phyloP scores from a whole-genome alignment of 2,797 vertebrate genomes.

The Artibeus lituratus region DNA sequence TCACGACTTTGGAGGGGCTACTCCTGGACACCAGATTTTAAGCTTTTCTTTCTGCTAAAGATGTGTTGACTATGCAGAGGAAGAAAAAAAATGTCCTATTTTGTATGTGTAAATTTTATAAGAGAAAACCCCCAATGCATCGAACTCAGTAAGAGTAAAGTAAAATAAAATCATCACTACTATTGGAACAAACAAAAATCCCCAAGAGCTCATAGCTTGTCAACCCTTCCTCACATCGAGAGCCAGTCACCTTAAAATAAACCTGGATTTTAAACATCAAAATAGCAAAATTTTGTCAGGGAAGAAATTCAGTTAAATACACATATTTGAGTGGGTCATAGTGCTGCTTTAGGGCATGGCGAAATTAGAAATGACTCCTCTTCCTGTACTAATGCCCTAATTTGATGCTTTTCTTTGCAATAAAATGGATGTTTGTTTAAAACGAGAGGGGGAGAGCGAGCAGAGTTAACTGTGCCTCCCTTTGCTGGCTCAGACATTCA shows the following conservation, averaged over 20 bases:
- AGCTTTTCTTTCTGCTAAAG: not conserved
- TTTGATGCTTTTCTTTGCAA: not conserved
- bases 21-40: not conserved
- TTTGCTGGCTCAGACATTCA: not conserved
- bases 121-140: not conserved
- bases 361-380: not conserved
- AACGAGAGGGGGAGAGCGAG: not conserved
- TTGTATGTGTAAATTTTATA: not conserved
- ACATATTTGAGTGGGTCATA: not conserved
- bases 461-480: not conserved
- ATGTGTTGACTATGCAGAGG: not conserved
- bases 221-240: not conserved
- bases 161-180: not conserved
- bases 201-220: not conserved
- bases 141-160: not conserved
- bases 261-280: not conserved
- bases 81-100: not conserved
- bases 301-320: not conserved
- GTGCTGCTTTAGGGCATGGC: not conserved
- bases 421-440: not conserved
- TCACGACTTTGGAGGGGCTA: not conserved
- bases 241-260: not conserved
- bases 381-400: not conserved
- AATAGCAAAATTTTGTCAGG: not conserved
- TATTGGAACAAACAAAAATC: not conserved